Evolutionary conservation across 2,113 vertebrate species (phyloP), one percentile per base, ranked within the genome.

Genomic region (Albula glossodonta): DNA sequence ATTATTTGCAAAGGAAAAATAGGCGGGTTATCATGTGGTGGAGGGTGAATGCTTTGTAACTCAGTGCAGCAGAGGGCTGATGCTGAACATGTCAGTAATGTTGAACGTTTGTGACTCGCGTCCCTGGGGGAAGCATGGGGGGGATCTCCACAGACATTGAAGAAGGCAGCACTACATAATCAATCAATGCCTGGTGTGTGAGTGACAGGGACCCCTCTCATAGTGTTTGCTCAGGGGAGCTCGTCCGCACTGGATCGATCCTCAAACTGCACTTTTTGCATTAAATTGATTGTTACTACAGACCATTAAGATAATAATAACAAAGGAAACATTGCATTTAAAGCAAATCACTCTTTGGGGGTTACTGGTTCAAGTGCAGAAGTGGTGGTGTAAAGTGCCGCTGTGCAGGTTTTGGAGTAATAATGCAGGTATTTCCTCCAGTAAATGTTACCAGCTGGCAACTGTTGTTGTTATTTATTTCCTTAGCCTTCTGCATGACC

Each of bases 61-160:
- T 9, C 77, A 12, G 2, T 4, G 77, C 31, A 78, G 77, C 2
- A 31, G 31, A 25, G 17, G 77, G 2, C 2, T 70, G 31, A 31
- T 48, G 25, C 31, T 48, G 77, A 49, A 78, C 78, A 60, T 89
- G 87, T 88, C 88, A 84, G 89, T 88, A 87, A 52, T 13, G 80
- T 60, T 31, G 78, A 85, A 85, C 83, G 77, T n/a, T 17, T 80
- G 63, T 86, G 87, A 89, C 86, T 89, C 41, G n/a, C 66, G 12
- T 2, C 70, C 84, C 53, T 78, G 1, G 11, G 9, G 82, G 66
- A 87, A 84, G 48, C 51, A 78, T n/a, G n/a, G 70, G 80, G 80
- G 83, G 51, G 85, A 53, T 85, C 63, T 84, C 22, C n/a, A 22
- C 11, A 19, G 56, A 51, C 41, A 12, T 10, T 66, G 48, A 81